Percentiles rank a stretch among this genome's conserved stretches.
These are phyloP conservation scores for Holcopasites calliopsidis DNA, from an alignment of 1,140 invertebrate species.

Conservation along the genomic window DNA sequence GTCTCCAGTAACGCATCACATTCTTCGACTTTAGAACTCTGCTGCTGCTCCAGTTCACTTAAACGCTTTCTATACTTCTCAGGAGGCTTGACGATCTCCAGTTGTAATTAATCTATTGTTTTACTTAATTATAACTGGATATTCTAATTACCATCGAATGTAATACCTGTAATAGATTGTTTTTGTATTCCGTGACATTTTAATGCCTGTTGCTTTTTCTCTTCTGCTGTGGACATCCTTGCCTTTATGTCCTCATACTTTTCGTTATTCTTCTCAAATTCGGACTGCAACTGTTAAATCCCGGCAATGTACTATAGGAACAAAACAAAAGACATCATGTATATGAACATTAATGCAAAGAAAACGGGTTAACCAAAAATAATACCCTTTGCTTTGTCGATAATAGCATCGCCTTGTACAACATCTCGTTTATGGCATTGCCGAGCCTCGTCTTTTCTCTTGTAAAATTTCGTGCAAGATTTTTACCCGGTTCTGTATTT, in stretches of 20 bases:
- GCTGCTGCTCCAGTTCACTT: neutral
- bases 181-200: conserved; percentile 26
- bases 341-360: neutral
- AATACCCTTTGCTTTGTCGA: conserved; percentile 51
- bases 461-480: conserved; percentile 51
- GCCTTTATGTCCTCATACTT: conserved; percentile 19
- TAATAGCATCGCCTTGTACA: conserved; percentile 42
- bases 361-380: neutral
- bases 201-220: conserved; percentile 30
- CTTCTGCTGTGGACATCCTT: conserved; percentile 33
- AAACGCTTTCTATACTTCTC: neutral
- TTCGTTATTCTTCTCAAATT: conserved; percentile 35
- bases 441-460: conserved; percentile 32
- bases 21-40: neutral
- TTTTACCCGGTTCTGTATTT: conserved; percentile 47
- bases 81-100: neutral
- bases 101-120: neutral
- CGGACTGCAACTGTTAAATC: conserved; percentile 48
- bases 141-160: too few relatives aligned
- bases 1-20: neutral
- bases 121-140: neutral
- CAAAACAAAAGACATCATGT: neutral
- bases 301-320: conserved; percentile 48
- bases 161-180: too few relatives aligned
- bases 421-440: conserved; percentile 25